These are phyloP conservation scores for Tetrao urogallus DNA, from an alignment of 2,113 vertebrate genomes.

Conservation along the genomic window DNA sequence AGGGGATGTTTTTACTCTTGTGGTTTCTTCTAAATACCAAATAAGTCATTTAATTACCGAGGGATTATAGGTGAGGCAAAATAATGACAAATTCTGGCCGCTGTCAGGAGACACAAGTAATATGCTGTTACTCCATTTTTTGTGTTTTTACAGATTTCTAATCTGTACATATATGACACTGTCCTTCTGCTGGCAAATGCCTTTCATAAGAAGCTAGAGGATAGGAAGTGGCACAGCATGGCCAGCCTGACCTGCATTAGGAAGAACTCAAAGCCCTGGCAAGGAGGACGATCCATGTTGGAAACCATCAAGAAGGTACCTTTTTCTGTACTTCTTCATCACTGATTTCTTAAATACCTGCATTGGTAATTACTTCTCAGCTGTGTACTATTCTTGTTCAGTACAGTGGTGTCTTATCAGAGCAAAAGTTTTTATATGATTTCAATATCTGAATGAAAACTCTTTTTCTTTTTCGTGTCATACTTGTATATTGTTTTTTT, in stretches of 20 bases:
- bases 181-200: constrained; percentile 95
- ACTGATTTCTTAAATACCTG: neutral
- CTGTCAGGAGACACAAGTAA: neutral
- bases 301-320: constrained; percentile 97
- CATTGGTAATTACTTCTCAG: neutral
- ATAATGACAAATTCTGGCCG: neutral
- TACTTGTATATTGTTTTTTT: neutral
- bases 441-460: neutral
- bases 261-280: constrained; percentile 98
- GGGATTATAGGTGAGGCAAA: neutral
- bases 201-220: constrained; percentile 97
- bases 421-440: neutral
- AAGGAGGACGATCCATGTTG: constrained; percentile 96
- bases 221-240: constrained; percentile 99
- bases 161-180: constrained; percentile 96
- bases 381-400: neutral
- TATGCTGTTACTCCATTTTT: neutral
- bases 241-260: constrained; percentile 98
- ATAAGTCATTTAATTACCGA: neutral
- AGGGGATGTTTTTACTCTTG: neutral
- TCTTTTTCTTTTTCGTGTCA: neutral
- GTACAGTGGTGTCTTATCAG: neutral
- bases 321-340: neutral
- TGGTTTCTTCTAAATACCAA: neutral
- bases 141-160: constrained; percentile 88